Conservation (phyloP, 2,888 invertebrate species). For the Troglohyphantes excavatus region DNA sequence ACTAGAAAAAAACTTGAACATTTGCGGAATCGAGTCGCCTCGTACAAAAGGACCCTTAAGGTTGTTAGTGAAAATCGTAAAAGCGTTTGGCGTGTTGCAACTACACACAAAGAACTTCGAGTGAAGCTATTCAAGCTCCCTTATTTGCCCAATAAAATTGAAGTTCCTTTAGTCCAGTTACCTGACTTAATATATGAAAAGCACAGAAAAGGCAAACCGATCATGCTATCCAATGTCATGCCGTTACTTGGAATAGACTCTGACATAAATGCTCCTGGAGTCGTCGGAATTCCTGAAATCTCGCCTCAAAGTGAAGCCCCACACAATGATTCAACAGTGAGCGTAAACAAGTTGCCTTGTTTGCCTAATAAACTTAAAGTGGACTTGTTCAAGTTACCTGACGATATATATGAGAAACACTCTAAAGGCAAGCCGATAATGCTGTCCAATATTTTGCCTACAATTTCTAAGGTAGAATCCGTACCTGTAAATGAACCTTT, state of each 20-base stretch:
- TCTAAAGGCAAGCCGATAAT: not conserved
- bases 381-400: not conserved
- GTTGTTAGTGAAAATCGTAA: too few species aligned
- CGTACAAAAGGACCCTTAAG: too few species aligned
- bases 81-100: not conserved
- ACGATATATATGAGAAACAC: not conserved
- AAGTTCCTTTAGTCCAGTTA: not conserved
- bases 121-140: not conserved
- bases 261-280: not conserved
- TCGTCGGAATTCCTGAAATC: not conserved
- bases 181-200: not conserved
- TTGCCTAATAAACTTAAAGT: not conserved
- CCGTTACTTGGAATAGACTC: not conserved
- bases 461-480: slow-evolving; percentile 5
- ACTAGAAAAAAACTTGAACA: too few species aligned
- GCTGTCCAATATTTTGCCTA: not conserved
- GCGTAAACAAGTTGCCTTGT: too few species aligned
- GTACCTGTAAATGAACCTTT: not conserved
- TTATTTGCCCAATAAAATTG: not conserved
- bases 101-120: not conserved
- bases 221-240: not conserved
- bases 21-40: too few species aligned
- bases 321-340: not conserved
- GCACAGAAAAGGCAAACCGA: not conserved
- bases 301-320: not conserved